Conservation (phyloP, 2,113 vertebrate species). For the Piprites chloris region DNA sequence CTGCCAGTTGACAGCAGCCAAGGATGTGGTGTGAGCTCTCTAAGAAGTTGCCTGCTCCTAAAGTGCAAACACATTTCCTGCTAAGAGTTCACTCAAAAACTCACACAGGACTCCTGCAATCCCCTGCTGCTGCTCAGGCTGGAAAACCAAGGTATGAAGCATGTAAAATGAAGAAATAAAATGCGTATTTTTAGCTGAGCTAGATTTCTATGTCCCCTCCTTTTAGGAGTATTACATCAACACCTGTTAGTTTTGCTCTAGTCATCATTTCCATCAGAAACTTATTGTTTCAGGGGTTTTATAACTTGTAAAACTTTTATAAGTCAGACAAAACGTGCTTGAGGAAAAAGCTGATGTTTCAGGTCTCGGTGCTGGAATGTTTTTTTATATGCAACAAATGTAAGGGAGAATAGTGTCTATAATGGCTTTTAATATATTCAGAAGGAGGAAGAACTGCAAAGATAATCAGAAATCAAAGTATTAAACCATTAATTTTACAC, state of each 20-base stretch:
- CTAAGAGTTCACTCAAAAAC: neutral
- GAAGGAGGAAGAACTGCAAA: neutral
- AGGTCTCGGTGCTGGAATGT: neutral
- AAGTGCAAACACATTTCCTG: conserved; percentile 35
- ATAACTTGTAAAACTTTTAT: conserved; percentile 14
- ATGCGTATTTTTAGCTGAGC: neutral
- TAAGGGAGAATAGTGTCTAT: neutral
- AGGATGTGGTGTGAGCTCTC: neutral
- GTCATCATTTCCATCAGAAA: conserved; percentile 42
- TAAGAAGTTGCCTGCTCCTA: neutral
- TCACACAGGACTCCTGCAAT: neutral
- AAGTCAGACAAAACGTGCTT: neutral
- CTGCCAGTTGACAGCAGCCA: neutral
- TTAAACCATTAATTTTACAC: neutral
- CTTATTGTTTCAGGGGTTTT: conserved; percentile 25
- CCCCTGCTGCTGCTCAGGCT: neutral
- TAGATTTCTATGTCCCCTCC: neutral
- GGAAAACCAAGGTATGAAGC: neutral
- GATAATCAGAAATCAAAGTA: neutral
- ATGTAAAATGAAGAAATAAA: neutral
- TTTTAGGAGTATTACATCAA: neutral
- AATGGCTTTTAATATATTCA: neutral
- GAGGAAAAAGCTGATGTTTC: conserved; percentile 27
- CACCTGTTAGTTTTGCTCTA: conserved; percentile 33
- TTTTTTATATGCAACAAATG: conserved; percentile 15